phyloP scores from a whole-genome alignment of 2,113 vertebrate genomes.

The Mola mola region DNA sequence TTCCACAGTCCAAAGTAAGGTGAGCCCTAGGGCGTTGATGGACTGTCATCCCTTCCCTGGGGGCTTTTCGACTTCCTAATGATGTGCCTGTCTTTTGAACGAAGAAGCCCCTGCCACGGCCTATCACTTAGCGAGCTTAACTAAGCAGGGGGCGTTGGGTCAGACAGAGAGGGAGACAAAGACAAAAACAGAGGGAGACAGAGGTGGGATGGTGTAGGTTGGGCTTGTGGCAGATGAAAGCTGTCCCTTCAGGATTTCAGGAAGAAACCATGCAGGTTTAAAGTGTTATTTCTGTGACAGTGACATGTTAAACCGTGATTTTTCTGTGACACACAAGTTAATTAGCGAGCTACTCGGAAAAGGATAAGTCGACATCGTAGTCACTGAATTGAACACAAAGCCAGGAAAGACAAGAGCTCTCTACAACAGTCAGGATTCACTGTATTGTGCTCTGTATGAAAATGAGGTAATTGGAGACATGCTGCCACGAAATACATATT shows the following conservation, averaged over 20 bases:
- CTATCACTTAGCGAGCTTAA: slow-evolving; percentile 81
- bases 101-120: slow-evolving; percentile 73
- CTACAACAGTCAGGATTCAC: slow-evolving; percentile 4
- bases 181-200: slow-evolving; percentile 65
- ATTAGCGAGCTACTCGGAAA: slow-evolving; percentile 36
- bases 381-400: slow-evolving; percentile 6
- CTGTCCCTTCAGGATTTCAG: slow-evolving; percentile 47
- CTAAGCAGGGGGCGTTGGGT: slow-evolving; percentile 68
- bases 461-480: slow-evolving; percentile 35
- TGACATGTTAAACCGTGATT: slow-evolving; percentile 19
- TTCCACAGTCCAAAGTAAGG: slow-evolving; percentile 79
- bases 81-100: slow-evolving; percentile 80
- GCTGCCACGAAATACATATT: slow-evolving; percentile 51
- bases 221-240: slow-evolving; percentile 65
- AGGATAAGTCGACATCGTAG: slow-evolving; percentile 25
- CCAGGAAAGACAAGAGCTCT: background rate
- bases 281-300: slow-evolving; percentile 15
- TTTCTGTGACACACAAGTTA: slow-evolving; percentile 19
- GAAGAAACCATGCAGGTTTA: slow-evolving; percentile 34
- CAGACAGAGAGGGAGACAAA: slow-evolving; percentile 63
- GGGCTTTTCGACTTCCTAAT: slow-evolving; percentile 81
- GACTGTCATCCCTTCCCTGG: slow-evolving; percentile 81
- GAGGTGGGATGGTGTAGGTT: slow-evolving; percentile 44
- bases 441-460: slow-evolving; percentile 26
- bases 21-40: slow-evolving; percentile 73